Evolutionary conservation across 2,888 invertebrate genomes (phyloP).

Genomic region (Neoascia interrupta): DNA sequence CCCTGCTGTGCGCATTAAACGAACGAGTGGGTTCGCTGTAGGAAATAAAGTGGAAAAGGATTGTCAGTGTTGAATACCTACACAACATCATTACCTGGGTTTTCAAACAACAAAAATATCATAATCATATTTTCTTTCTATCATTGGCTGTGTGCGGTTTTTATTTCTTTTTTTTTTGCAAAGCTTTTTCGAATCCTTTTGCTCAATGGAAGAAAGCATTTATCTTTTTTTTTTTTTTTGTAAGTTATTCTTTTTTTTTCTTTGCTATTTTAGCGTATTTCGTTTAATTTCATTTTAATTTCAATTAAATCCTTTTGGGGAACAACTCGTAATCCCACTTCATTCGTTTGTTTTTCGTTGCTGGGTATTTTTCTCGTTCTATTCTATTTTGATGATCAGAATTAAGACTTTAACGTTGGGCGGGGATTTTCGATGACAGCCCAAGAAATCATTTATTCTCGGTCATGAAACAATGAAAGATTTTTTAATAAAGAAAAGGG

Average conservation of each 20-base stretch:
- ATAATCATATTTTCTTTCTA: conserved; percentile 28
- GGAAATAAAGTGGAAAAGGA: conserved; percentile 49
- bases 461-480: conserved; percentile 51
- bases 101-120: conserved; percentile 4
- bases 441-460: conserved; percentile 59
- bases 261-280: conserved; percentile 32
- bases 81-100: conserved; percentile 13
- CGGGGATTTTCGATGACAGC: conserved; percentile 63
- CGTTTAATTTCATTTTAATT: conserved; percentile 68
- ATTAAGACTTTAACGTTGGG: conserved; percentile 65
- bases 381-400: conserved; percentile 59
- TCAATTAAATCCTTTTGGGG: conserved; percentile 67
- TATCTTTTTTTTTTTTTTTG: conserved; percentile 35
- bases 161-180: conserved; percentile 24
- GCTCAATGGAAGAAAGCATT: conserved; percentile 26
- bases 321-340: conserved; percentile 59
- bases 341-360: conserved; percentile 61
- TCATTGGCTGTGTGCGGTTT: conserved; percentile 4
- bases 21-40: conserved; percentile 18
- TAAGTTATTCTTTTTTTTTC: conserved; percentile 11
- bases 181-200: too few species aligned
- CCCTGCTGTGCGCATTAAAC: conserved; percentile 43
- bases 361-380: conserved; percentile 35
- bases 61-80: conserved; percentile 35
- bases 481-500: conserved; percentile 52